Evolutionary conservation across 2,113 vertebrate genomes (phyloP).

Genomic region (Gasterosteus aculeatus): DNA sequence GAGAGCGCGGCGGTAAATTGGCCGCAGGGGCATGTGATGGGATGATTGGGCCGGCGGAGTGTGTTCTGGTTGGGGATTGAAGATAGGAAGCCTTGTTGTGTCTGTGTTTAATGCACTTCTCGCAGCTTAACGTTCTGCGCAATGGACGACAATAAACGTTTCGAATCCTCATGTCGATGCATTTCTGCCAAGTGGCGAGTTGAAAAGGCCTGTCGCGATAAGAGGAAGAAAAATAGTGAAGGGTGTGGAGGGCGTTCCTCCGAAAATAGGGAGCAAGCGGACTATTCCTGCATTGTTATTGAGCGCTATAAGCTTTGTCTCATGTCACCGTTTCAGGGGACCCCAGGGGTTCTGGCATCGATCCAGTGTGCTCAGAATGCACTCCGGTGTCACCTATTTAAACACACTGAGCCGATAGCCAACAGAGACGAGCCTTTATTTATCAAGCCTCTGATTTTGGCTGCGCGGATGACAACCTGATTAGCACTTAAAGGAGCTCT

Average conservation of each 20-base stretch:
- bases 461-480: constrained; percentile 79
- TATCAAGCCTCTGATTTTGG: constrained; percentile 77
- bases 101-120: constrained; percentile 55
- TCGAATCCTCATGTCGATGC: constrained; percentile 44
- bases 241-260: constrained; percentile 55
- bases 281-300: constrained; percentile 72
- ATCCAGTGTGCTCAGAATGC: constrained; percentile 75
- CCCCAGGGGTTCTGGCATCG: constrained; percentile 80
- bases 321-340: constrained; percentile 74
- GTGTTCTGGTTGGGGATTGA: constrained; percentile 39
- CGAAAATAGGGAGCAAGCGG: constrained; percentile 70
- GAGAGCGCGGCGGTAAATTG: constrained; percentile 63
- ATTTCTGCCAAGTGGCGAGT: constrained; percentile 56
- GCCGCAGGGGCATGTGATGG: constrained; percentile 50
- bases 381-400: constrained; percentile 80
- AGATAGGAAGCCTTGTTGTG: constrained; percentile 51
- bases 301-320: constrained; percentile 78
- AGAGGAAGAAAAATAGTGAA: constrained; percentile 12
- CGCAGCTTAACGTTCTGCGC: constrained; percentile 53
- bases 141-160: constrained; percentile 51
- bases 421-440: constrained; percentile 78
- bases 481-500: constrained; percentile 78
- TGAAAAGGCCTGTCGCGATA: constrained; percentile 46
- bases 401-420: constrained; percentile 68
- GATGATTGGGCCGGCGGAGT: constrained; percentile 53